A percentile compares a stretch with the other conserved stretches of the same genome.
Evolutionary conservation across 2,113 vertebrate genomes (phyloP).

Genomic region (Erythrocercus mccallii): DNA sequence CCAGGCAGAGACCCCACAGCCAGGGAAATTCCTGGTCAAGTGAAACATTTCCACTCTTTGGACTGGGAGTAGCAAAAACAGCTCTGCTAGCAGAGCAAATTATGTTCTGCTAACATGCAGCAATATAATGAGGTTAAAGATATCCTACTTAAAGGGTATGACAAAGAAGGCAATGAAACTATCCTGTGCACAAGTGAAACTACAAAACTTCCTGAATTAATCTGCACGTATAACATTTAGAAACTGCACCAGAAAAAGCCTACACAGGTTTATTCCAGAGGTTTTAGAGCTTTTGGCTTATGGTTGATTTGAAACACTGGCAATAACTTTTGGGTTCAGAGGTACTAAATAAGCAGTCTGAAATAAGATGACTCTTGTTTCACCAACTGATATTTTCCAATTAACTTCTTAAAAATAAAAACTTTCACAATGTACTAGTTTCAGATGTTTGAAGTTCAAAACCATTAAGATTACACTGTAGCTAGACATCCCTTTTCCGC

Average conservation of each 20-base stretch:
- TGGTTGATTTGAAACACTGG: neutral
- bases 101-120: neutral
- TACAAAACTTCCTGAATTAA: neutral
- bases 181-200: neutral
- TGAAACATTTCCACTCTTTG: neutral
- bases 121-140: neutral
- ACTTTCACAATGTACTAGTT: neutral
- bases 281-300: neutral
- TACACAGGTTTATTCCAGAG: neutral
- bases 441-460: neutral
- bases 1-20: neutral
- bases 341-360: neutral
- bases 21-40: neutral
- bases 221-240: fast-evolving
- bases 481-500: neutral
- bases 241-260: neutral
- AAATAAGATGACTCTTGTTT: neutral
- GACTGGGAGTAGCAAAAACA: neutral
- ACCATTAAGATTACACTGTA: neutral
- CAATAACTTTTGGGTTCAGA: neutral
- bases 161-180: neutral
- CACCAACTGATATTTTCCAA: neutral
- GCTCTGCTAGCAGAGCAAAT: neutral
- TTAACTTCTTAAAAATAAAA: neutral
- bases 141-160: neutral